These are phyloP conservation scores for Apodemia mormo DNA, from an alignment of 2,888 invertebrate genomes.

Conservation along the genomic window DNA sequence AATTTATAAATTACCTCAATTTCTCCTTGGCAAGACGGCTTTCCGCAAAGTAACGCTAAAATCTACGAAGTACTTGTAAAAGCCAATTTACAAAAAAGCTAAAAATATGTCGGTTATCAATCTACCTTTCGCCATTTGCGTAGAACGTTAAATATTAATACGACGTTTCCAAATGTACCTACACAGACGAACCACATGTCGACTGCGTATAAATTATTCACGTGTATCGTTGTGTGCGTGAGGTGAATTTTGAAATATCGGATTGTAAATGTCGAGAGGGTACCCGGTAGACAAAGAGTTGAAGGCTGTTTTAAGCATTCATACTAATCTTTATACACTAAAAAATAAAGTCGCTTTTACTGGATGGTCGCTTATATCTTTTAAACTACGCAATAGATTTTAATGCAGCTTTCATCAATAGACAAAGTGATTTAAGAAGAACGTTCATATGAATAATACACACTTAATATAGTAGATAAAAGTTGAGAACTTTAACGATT, in stretches of 20 bases:
- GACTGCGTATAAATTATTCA: slow-evolving; percentile 10
- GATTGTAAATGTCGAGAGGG: slow-evolving; percentile 11
- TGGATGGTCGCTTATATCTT: no score
- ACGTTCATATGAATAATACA: no score
- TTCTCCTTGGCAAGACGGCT: background rate
- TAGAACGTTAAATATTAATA: slow-evolving; percentile 2
- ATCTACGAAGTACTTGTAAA: background rate
- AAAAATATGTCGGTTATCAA: background rate
- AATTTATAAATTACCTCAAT: no score
- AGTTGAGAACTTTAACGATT: no score
- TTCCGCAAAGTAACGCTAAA: background rate
- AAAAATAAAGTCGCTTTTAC: no score
- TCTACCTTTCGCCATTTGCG: slow-evolving; percentile 7
- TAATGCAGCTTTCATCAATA: no score
- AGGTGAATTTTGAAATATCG: slow-evolving; percentile 7
- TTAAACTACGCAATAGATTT: no score
- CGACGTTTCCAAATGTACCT: background rate
- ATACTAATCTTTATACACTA: no score
- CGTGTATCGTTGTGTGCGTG: slow-evolving; percentile 4
- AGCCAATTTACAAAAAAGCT: background rate
- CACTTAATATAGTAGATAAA: no score
- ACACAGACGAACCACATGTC: background rate
- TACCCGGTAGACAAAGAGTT: background rate
- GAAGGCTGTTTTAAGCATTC: no score
- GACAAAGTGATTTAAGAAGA: no score